Percentiles rank a stretch among this genome's conserved stretches.
phyloP scores from a whole-genome alignment of 1,140 invertebrate species.

The Drosophila persimilis region DNA sequence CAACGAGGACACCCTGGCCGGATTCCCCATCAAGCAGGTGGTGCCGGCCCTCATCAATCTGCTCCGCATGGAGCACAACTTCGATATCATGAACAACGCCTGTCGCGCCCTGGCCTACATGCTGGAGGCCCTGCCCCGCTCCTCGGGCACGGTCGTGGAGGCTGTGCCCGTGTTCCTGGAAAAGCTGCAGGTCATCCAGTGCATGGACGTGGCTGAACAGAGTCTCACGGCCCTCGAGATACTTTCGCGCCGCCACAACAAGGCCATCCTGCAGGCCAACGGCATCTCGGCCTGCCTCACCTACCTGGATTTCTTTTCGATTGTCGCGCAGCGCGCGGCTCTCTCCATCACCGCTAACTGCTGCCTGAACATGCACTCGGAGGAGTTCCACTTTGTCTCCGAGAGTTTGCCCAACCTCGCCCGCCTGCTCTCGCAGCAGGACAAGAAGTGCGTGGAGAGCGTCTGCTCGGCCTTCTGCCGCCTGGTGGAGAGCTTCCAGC shows the following conservation, averaged over 20 bases:
- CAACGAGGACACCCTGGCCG: constrained; percentile 98
- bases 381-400: constrained; percentile 96
- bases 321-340: constrained; percentile 96
- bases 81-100: constrained; percentile 99
- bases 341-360: constrained; percentile 98
- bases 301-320: constrained; percentile 98
- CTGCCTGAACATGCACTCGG: constrained; percentile 95
- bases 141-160: constrained; percentile 97
- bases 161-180: constrained; percentile 98
- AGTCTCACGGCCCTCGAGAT: constrained; percentile 98
- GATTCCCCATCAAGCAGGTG: constrained; percentile 98
- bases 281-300: constrained; percentile 97
- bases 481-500: constrained; percentile 97
- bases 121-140: constrained; percentile 98
- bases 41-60: constrained; percentile 96
- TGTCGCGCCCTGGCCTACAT: constrained; percentile 99
- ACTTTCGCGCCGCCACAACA: constrained; percentile 97
- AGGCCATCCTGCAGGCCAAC: constrained; percentile 96
- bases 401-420: constrained; percentile 95
- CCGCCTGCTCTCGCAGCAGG: constrained; percentile 93
- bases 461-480: constrained; percentile 98
- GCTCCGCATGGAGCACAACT: constrained; percentile 97
- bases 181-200: constrained; percentile 98
- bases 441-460: constrained; percentile 99
- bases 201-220: constrained; percentile 99